phyloP scores from a whole-genome alignment of 2,797 vertebrate species.

The Molossus alvarezi region DNA sequence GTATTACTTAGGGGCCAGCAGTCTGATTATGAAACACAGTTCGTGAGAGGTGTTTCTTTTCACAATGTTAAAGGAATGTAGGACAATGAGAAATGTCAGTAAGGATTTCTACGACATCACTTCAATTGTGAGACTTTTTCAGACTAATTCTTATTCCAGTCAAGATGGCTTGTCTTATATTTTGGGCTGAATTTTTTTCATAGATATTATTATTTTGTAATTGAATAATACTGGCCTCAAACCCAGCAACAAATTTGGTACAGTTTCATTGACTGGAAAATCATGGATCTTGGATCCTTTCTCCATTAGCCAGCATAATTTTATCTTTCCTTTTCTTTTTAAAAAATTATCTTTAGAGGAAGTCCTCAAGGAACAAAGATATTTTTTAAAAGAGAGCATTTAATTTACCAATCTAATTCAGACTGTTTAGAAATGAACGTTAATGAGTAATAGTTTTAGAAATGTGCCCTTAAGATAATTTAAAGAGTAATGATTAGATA shows the following conservation, averaged over 20 bases:
- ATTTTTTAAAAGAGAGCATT: conserved; percentile 26
- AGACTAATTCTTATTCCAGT: background rate
- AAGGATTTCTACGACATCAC: background rate
- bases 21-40: background rate
- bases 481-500: conserved; percentile 80
- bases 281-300: background rate
- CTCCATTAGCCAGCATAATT: background rate
- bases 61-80: background rate
- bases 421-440: conserved; percentile 87
- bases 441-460: conserved; percentile 67
- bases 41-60: background rate
- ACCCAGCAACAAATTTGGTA: background rate
- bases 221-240: background rate
- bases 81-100: background rate
- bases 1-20: background rate
- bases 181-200: background rate
- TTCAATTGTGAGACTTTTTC: conserved; percentile 1
- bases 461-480: conserved; percentile 73
- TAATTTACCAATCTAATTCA: conserved; percentile 81
- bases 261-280: background rate
- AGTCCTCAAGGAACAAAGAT: conserved; percentile 34
- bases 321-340: background rate
- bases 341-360: background rate
- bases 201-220: background rate
- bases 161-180: background rate